Evolutionary conservation across 2,113 vertebrate genomes (phyloP), one percentile per base, ranked within the genome.

Genomic region (Melanerpes aurifrons): DNA sequence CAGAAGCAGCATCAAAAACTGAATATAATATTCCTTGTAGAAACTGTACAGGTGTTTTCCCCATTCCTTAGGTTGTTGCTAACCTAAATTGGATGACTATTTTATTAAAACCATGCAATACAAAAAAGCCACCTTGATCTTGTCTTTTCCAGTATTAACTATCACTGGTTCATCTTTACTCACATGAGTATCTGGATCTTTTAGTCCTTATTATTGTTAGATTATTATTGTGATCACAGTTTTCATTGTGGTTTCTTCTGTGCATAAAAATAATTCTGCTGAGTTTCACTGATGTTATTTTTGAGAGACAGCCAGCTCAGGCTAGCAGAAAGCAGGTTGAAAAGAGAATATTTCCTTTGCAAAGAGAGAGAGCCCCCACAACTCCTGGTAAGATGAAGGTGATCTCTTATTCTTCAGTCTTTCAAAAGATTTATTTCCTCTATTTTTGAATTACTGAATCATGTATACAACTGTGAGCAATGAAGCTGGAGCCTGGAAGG

Each of bases 11-110:
- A 21, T 10, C 5, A 15, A 67, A 62, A 73, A 15, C 8, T 29
- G 48, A 26, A 15, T 26, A 24, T 7, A 16, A 28, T 64, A 24
- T 32, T 93, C 25, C 18, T 25, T 22, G 17, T 16, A 64, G 16
- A 45, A 25, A 3, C 15, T 67, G 2, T 7, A 10, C 0, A 37
- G 19, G 21, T 11, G 10, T 8, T 28, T 4, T 62, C 6, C 21
- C 9, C 35, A n/a, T 6, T 15, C 16, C 26, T 50, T 50, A 40
- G 26, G 17, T 32, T 83, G 3, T 1, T 37, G 32, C 18, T 64
- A 40, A 72, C 8, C 24, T 47, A 35, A 71, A 26, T 14, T 29
- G 47, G 7, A 29, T 40, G 15, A 87, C 2, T 21, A 4, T 80
- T 59, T 43, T 31, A 64, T 56, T 88, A 70, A 37, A 88, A 31